Percentiles rank a stretch among this genome's conserved stretches.
phyloP scores from a whole-genome alignment of 1,140 invertebrate species.

The Dinoponera quadriceps region DNA sequence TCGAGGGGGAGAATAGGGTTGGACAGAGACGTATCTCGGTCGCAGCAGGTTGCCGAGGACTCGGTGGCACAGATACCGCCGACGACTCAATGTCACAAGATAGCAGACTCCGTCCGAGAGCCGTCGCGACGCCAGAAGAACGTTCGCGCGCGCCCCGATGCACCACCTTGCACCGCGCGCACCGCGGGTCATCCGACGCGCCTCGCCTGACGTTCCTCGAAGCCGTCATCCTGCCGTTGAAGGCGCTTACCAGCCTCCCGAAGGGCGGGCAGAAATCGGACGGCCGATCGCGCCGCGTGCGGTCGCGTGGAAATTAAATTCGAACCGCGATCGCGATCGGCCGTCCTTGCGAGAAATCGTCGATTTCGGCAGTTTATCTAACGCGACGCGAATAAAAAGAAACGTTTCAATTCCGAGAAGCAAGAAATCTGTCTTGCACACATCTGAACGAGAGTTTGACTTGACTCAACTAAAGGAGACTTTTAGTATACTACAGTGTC shows the following conservation, averaged over 20 bases:
- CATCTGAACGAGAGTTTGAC: too few species aligned
- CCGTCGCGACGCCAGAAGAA: slow-evolving; percentile 64
- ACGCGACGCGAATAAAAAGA: too few species aligned
- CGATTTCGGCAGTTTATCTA: too few species aligned
- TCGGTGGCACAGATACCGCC: slow-evolving; percentile 80
- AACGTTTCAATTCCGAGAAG: too few species aligned
- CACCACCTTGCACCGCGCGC: slow-evolving; percentile 46
- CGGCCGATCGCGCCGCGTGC: neutral
- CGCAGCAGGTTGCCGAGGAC: slow-evolving; percentile 78
- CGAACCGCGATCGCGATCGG: too few species aligned
- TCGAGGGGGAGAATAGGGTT: neutral
- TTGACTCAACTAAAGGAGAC: too few species aligned
- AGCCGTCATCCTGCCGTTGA: slow-evolving; percentile 56
- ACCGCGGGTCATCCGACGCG: slow-evolving; percentile 18
- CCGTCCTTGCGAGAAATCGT: too few species aligned
- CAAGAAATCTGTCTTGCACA: too few species aligned
- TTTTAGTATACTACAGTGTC: too few species aligned
- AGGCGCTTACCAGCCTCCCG: neutral
- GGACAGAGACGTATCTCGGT: slow-evolving; percentile 76
- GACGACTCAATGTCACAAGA: slow-evolving; percentile 82
- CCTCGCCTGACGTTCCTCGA: slow-evolving; percentile 35
- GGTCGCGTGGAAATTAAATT: too few species aligned
- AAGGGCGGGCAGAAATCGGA: neutral
- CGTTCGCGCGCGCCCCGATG: slow-evolving; percentile 24
- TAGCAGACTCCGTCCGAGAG: slow-evolving; percentile 70